Evolutionary conservation across 2,888 invertebrate species (phyloP).

Genomic region (Melanotus villosus): DNA sequence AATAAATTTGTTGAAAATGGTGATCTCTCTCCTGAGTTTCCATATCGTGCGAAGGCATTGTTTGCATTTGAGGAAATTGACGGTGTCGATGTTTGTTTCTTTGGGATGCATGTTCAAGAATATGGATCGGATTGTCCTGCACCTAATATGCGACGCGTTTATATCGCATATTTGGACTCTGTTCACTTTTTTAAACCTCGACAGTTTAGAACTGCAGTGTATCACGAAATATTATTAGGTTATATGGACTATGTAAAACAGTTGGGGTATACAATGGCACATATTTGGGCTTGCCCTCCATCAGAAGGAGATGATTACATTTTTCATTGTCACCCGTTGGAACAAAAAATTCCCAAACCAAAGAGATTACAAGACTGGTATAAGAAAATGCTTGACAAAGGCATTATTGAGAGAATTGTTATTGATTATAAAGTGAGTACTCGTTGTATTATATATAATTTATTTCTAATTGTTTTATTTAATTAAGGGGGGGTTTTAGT

Average conservation of each 20-base stretch:
- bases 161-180: constrained; percentile 99
- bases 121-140: constrained; percentile 97
- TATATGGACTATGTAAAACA: constrained; percentile 99
- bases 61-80: constrained; percentile 99
- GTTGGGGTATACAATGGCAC: constrained; percentile 99
- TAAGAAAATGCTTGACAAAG: constrained; percentile 99
- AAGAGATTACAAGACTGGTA: constrained; percentile 99
- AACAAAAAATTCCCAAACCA: constrained; percentile 99
- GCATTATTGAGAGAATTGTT: constrained; percentile 97
- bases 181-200: constrained; percentile 99
- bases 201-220: constrained; percentile 97
- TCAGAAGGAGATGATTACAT: constrained; percentile 99
- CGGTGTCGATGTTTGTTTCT: constrained; percentile 98
- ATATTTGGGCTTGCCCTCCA: constrained; percentile 99
- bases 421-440: constrained; percentile 91
- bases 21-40: constrained; percentile 92
- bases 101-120: constrained; percentile 99
- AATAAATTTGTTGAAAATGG: constrained; percentile 88
- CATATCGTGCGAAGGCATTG: constrained; percentile 97
- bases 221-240: constrained; percentile 98
- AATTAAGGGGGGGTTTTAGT: too few species aligned
- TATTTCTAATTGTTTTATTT: constrained; percentile 42
- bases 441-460: neutral
- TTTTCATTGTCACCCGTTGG: constrained; percentile 99
- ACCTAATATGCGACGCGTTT: constrained; percentile 97